These are phyloP conservation scores for Palaemon carinicauda DNA, from an alignment of 1,140 invertebrate genomes.

Conservation along the genomic window DNA sequence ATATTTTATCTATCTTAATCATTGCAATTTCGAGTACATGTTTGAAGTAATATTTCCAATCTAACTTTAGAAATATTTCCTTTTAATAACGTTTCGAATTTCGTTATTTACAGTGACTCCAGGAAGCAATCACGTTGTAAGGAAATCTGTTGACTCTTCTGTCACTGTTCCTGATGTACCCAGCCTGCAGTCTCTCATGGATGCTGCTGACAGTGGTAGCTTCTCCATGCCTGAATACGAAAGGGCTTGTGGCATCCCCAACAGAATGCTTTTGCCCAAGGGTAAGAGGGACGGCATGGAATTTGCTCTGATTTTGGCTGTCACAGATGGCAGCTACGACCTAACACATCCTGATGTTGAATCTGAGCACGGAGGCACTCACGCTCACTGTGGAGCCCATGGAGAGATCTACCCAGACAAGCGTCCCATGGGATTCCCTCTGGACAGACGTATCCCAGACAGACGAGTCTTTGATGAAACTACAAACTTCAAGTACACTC, in stretches of 20 bases:
- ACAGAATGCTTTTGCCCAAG: slow-evolving; percentile 70
- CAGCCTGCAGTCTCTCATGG: background rate
- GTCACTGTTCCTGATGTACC: slow-evolving; percentile 4
- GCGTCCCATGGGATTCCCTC: background rate
- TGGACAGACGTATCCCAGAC: background rate
- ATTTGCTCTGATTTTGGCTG: slow-evolving; percentile 65
- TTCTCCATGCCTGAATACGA: slow-evolving; percentile 66
- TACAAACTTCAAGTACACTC: background rate
- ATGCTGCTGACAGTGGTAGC: slow-evolving; percentile 61
- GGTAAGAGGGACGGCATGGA: slow-evolving; percentile 67
- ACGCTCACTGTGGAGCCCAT: slow-evolving; percentile 10
- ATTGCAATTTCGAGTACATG: too few species aligned
- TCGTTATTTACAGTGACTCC: background rate
- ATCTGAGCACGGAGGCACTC: background rate
- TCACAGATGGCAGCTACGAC: slow-evolving; percentile 64
- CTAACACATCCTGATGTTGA: slow-evolving; percentile 31
- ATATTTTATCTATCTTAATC: too few species aligned
- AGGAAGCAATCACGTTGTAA: background rate
- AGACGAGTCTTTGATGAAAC: background rate
- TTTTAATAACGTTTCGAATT: too few species aligned
- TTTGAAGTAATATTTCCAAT: too few species aligned
- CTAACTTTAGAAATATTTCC: too few species aligned
- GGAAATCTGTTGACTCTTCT: slow-evolving; percentile 15
- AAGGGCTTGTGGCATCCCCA: slow-evolving; percentile 70
- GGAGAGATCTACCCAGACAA: slow-evolving; percentile 18